Evolutionary conservation across 37 sponge, comb jelly and placozoan genomes (phyloP), one percentile per base, ranked within the genome.

Genomic region (Corticium candelabrum): DNA sequence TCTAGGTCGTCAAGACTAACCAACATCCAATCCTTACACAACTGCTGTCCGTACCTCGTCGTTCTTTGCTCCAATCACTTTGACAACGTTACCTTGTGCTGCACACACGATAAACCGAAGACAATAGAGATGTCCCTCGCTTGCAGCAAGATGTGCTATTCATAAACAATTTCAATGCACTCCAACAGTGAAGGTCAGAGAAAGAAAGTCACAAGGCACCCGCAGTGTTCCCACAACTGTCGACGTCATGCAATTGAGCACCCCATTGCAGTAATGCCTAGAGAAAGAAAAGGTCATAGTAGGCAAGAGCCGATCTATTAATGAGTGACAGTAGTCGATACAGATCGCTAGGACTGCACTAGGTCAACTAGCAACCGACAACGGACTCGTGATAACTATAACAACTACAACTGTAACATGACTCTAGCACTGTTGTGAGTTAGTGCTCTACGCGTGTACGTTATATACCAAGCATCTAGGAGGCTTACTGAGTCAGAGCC

Each of bases 141-240:
- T 71, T 32, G 90, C 93, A 15, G 93, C 87, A 1, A 89, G 57
- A 76, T 92, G 93, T n/a, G 90, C 93, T 41, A 77, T 83, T 36
- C 39, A 2, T 74, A 3, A 5, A 36, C 31, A 34, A 38, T 30
- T 2, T 1, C 35, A 0, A 71, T 39, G 67, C 35, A 2, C 15
- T 39, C 1, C 77, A 30, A 40, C 68, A 79, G 11, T 34, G 37
- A 80, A 41, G 15, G 4, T 29, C 69, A 82, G 37, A 38, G 2
- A 21, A 37, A 4, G 74, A 15, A 2, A 11, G 32, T n/a, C n/a
- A n/a, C n/a, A n/a, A n/a, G 40, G 32, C 21, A 86, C 87, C 82
- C 7, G 87, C 67, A 39, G 79, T 77, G 68, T 83, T 83, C 30
- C 87, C 87, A 37, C 82, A 39, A 15, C 38, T 77, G 77, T 86